phyloP scores from a whole-genome alignment of 2,888 invertebrate species.

The Leucania comma region DNA sequence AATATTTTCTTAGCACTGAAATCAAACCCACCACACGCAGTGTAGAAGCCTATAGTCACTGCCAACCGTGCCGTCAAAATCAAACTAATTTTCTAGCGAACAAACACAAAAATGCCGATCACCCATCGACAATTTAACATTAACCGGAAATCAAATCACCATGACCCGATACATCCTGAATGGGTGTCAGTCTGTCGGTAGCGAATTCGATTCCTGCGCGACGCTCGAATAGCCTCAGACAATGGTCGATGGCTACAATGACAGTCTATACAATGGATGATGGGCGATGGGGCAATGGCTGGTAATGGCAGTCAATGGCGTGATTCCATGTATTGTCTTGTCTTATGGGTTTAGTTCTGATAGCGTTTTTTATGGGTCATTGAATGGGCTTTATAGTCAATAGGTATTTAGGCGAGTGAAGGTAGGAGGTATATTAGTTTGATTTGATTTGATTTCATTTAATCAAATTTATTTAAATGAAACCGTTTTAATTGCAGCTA shows the following conservation, averaged over 20 bases:
- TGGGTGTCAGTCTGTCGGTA: constrained; percentile 55
- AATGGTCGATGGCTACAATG: constrained; percentile 60
- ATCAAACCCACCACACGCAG: too few species aligned
- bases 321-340: constrained; percentile 52
- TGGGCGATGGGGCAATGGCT: constrained; percentile 37
- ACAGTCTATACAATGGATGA: constrained; percentile 55
- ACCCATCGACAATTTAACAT: constrained; percentile 24
- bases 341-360: constrained; percentile 13
- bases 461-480: too few species aligned
- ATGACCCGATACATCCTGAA: constrained; percentile 65
- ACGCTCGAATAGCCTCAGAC: constrained; percentile 62
- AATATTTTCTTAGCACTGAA: too few species aligned
- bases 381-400: background rate
- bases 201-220: constrained; percentile 65
- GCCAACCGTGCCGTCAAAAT: too few species aligned
- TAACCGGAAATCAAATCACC: constrained; percentile 54
- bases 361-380: constrained; percentile 21
- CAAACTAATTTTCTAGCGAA: too few species aligned
- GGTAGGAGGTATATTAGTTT: background rate
- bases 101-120: constrained; percentile 8
- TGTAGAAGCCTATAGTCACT: too few species aligned
- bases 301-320: constrained; percentile 27
- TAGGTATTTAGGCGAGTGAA: background rate
- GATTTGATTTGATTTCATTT: too few species aligned
- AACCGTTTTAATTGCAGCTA: too few species aligned